A percentile compares a stretch with the other conserved stretches of the same genome.
phyloP scores from a whole-genome alignment of 2,888 invertebrate species.

The Phyto melanocephala region DNA sequence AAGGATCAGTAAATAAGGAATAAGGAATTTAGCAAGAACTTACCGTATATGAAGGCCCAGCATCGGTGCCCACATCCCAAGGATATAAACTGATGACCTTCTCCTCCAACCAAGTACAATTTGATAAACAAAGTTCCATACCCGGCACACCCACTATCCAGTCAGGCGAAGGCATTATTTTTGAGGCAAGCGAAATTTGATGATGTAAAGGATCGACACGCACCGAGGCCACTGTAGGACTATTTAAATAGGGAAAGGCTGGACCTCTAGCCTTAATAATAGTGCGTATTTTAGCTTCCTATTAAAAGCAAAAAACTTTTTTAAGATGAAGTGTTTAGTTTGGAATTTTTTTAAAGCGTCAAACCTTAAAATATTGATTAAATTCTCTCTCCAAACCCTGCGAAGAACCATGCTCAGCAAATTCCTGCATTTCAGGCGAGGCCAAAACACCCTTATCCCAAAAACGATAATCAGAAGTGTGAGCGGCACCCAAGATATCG shows the following conservation, averaged over 20 bases:
- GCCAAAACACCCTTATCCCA: slow-evolving; percentile 95
- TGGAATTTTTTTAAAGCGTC: too few species aligned
- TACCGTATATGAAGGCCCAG: slow-evolving; percentile 90
- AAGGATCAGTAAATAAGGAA: background rate
- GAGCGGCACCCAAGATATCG: slow-evolving; percentile 96
- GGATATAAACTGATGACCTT: slow-evolving; percentile 93
- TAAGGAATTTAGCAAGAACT: background rate
- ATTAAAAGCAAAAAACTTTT: too few species aligned
- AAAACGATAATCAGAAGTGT: slow-evolving; percentile 90
- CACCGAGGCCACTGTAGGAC: slow-evolving; percentile 90
- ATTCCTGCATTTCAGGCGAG: slow-evolving; percentile 91
- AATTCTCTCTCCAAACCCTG: slow-evolving; percentile 94
- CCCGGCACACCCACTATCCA: slow-evolving; percentile 97
- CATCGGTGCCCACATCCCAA: slow-evolving; percentile 97
- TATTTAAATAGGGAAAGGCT: slow-evolving; percentile 91
- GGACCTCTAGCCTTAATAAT: slow-evolving; percentile 97
- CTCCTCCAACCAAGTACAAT: slow-evolving; percentile 94
- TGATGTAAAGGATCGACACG: slow-evolving; percentile 95
- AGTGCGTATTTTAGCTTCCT: slow-evolving; percentile 91
- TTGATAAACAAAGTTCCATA: slow-evolving; percentile 91
- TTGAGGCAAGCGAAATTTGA: slow-evolving; percentile 94
- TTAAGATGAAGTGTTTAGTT: too few species aligned
- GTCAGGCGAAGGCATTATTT: slow-evolving; percentile 97
- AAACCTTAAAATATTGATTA: slow-evolving; percentile 83
- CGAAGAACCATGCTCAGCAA: slow-evolving; percentile 96